Conservation (phyloP, 2,113 vertebrate species). For the Dendropsophus ebraccatus region DNA sequence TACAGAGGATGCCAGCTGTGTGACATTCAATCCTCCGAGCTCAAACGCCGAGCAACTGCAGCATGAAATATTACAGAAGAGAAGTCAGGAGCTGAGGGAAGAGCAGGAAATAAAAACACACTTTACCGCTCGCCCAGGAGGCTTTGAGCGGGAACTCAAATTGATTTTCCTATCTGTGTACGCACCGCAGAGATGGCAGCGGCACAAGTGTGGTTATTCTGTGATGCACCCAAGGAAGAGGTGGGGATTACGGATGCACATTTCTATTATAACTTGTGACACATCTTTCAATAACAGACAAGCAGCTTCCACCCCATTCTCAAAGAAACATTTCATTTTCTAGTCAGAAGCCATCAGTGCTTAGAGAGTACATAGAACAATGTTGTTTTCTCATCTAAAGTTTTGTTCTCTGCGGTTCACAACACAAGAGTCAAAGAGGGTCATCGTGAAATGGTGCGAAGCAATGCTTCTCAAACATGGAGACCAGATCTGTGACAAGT, state of each 20-base stretch:
- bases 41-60: slow-evolving; percentile 30
- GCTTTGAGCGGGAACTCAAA: slow-evolving; percentile 17
- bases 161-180: slow-evolving; percentile 43
- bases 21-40: slow-evolving; percentile 17
- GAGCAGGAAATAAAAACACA: slow-evolving; percentile 38
- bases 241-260: slow-evolving; percentile 13
- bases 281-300: slow-evolving; percentile 21
- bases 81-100: slow-evolving; percentile 30
- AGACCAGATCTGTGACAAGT: too few relatives aligned
- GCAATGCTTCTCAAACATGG: too few relatives aligned
- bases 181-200: slow-evolving; percentile 1
- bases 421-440: not conserved
- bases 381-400: slow-evolving; percentile 21
- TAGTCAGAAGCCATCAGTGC: not conserved
- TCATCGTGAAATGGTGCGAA: not conserved
- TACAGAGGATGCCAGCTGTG: slow-evolving; percentile 27
- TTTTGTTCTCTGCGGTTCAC: not conserved
- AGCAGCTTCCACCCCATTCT: not conserved
- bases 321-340: not conserved
- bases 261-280: slow-evolving; percentile 10
- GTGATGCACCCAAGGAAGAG: slow-evolving; percentile 19
- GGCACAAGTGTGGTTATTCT: slow-evolving; percentile 12
- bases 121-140: slow-evolving; percentile 31
- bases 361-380: not conserved
- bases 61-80: slow-evolving; percentile 50